phyloP scores from a whole-genome alignment of 1,140 invertebrate species.

The Plutomurus gul region DNA sequence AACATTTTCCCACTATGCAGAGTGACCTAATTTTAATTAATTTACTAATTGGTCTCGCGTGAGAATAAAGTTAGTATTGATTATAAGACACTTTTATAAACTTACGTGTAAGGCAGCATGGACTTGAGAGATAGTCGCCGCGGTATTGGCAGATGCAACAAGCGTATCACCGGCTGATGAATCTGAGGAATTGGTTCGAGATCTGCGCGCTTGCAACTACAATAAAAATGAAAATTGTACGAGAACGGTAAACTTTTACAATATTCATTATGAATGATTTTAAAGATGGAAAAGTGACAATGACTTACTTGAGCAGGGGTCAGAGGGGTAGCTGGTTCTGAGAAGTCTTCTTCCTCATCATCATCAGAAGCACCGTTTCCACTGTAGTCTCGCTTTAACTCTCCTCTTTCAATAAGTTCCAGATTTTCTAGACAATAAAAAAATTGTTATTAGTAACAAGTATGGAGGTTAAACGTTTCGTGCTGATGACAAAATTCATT shows the following conservation, averaged over 20 bases:
- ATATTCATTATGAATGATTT: neutral
- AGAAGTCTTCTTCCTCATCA: constrained; percentile 61
- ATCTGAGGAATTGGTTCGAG: constrained; percentile 44
- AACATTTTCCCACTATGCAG: too few species aligned
- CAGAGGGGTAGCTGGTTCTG: constrained; percentile 53
- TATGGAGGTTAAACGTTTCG: too few species aligned
- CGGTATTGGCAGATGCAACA: constrained; percentile 12
- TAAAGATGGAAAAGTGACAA: neutral
- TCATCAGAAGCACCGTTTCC: constrained; percentile 60
- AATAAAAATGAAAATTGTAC: neutral
- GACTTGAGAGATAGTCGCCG: constrained; percentile 36
- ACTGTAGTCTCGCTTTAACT: constrained; percentile 72
- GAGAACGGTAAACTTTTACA: too few species aligned
- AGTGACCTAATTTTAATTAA: too few species aligned
- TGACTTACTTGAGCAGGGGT: constrained; percentile 44
- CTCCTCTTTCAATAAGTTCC: constrained; percentile 78
- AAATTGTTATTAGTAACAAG: neutral
- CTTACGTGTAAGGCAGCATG: constrained; percentile 37
- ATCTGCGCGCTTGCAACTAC: constrained; percentile 41
- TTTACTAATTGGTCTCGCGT: too few species aligned
- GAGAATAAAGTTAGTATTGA: too few species aligned
- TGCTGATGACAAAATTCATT: neutral
- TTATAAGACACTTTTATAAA: neutral
- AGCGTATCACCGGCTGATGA: constrained; percentile 32
- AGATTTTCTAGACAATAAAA: constrained; percentile 67